Evolutionary conservation across 2,888 invertebrate genomes (phyloP).

Genomic region (Cosmia trapezina): DNA sequence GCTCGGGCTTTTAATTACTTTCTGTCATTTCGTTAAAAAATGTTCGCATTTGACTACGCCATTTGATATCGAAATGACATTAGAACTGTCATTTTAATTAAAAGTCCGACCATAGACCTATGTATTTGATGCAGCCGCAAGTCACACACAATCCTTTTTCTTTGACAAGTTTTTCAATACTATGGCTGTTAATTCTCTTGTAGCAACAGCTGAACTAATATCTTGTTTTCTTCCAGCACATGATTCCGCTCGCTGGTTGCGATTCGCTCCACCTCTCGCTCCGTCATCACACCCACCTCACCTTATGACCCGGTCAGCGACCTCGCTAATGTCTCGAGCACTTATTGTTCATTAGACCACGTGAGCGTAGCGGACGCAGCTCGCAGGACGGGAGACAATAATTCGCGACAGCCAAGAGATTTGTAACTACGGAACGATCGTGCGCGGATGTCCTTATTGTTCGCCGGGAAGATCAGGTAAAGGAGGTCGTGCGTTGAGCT

Average conservation of each 20-base stretch:
- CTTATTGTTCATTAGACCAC: constrained; percentile 74
- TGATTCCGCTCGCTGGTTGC: neutral
- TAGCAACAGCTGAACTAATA: neutral
- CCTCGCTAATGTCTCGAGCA: constrained; percentile 73
- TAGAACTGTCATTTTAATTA: no score
- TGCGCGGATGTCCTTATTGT: constrained; percentile 50
- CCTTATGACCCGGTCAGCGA: constrained; percentile 71
- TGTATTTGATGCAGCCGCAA: neutral
- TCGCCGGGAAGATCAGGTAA: neutral
- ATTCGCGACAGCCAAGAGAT: constrained; percentile 52
- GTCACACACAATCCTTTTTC: neutral
- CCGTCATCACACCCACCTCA: constrained; percentile 27
- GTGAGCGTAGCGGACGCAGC: constrained; percentile 45
- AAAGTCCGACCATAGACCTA: no score
- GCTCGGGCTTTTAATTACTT: no score
- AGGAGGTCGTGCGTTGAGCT: neutral
- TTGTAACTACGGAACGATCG: constrained; percentile 35
- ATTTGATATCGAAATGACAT: no score
- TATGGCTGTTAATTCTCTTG: neutral
- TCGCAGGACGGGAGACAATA: constrained; percentile 48
- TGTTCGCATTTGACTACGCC: no score
- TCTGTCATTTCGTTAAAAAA: no score
- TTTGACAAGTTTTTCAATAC: neutral
- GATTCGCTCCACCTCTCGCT: constrained; percentile 26
- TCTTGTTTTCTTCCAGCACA: neutral